A percentile compares a stretch with the other conserved stretches of the same genome.
These are phyloP conservation scores for Neoascia interrupta DNA, from an alignment of 2,888 invertebrate genomes.

Conservation along the genomic window DNA sequence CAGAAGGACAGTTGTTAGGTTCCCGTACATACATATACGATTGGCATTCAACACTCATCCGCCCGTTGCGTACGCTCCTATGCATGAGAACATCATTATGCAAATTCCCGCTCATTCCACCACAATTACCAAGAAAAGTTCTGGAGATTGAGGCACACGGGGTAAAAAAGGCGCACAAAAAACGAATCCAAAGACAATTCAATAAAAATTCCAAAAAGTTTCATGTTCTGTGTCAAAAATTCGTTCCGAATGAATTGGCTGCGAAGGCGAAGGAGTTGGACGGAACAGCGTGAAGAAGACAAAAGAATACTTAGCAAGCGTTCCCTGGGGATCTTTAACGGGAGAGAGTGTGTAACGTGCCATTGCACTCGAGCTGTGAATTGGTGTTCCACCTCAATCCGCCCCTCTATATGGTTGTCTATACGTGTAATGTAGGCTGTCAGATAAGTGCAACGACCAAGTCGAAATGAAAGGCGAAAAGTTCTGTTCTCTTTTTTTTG, in stretches of 20 bases:
- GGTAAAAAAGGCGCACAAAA: neutral
- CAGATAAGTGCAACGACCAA: neutral
- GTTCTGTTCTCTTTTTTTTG: too few species aligned
- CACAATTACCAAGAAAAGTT: constrained; percentile 44
- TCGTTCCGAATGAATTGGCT: constrained; percentile 52
- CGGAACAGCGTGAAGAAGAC: constrained; percentile 2
- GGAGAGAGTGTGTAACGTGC: constrained; percentile 32
- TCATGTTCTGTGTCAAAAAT: constrained; percentile 53
- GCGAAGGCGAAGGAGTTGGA: neutral
- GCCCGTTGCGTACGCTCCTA: constrained; percentile 40
- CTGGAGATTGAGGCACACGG: neutral
- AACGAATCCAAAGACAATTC: constrained; percentile 7
- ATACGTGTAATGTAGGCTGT: neutral
- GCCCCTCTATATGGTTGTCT: neutral
- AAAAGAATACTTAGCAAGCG: constrained; percentile 30
- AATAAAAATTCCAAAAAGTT: constrained; percentile 33
- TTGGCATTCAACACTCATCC: constrained; percentile 52
- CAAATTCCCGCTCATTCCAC: constrained; percentile 49
- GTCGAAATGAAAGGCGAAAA: too few species aligned
- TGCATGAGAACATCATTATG: constrained; percentile 48
- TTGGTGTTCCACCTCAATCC: constrained; percentile 19
- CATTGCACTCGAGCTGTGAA: constrained; percentile 51
- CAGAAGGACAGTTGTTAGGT: neutral
- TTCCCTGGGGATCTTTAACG: constrained; percentile 21
- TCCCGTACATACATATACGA: too few species aligned